Evolutionary conservation across 2,113 vertebrate species (phyloP).

Genomic region (Ciconia boyciana): DNA sequence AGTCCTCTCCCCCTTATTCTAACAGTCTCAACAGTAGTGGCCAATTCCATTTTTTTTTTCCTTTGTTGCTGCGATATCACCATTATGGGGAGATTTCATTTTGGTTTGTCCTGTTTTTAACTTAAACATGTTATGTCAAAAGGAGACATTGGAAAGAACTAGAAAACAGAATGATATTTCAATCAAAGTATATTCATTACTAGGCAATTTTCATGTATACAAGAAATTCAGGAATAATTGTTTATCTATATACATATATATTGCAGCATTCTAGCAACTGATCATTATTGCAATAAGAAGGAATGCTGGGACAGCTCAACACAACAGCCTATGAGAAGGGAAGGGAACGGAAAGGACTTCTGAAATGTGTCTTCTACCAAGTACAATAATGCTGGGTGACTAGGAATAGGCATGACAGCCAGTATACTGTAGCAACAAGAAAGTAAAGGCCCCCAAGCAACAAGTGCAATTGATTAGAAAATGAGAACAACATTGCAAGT

Average conservation of each 20-base stretch:
- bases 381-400: neutral
- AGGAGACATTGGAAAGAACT: neutral
- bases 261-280: neutral
- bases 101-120: neutral
- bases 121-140: neutral
- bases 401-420: neutral
- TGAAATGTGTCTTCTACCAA: neutral
- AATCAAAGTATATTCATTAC: neutral
- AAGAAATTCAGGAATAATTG: neutral
- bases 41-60: neutral
- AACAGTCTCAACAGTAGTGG: neutral
- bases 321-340: neutral
- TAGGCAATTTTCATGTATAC: neutral
- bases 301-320: neutral
- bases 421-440: neutral
- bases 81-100: neutral
- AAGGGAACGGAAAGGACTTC: neutral
- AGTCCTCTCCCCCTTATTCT: neutral
- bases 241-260: neutral
- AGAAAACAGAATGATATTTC: neutral
- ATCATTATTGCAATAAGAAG: neutral
- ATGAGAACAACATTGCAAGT: neutral
- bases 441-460: constrained; percentile 2
- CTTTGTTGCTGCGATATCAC: neutral
- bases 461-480: constrained; percentile 36